Evolutionary conservation across 2,797 vertebrate species (phyloP), one percentile per base, ranked within the genome.

Genomic region (Arctocebus calabarensis): DNA sequence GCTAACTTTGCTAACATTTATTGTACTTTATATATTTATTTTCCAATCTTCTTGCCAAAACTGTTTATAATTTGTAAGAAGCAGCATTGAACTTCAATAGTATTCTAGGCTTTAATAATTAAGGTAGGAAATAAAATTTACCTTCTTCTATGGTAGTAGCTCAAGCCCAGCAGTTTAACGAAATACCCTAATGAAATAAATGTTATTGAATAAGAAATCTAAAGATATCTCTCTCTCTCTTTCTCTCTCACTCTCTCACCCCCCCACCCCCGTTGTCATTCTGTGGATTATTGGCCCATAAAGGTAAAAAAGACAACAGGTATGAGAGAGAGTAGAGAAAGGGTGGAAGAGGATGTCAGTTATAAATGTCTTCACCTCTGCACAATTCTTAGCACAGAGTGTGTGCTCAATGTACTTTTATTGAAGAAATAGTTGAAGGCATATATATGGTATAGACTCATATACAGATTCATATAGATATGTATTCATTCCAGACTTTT

Each of bases 41-140:
- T 94, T 86, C 14, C 55, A 81, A 10, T 82, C 77, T 89, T 89
- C 29, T 45, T 25, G 25, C 55, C 23, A 86, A 94, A 86, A 40
- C 55, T 48, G 29, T 11, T 73, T 75, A 62, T 83, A 52, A 73
- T 62, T 82, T 88, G 0, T 4, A 57, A 77, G 27, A 77, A 64
- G 22, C 13, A 71, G 3, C 34, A 83, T 20, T 61, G 82, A 91
- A 64, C 68, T 70, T 83, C 78, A 4, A 61, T 27, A 70, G 64
- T 12, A 43, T 17, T 90, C 81, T 89, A 70, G 19, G 19, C 11
- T 70, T 0, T 70, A 73, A 84, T 59, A 68, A 91, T 23, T 74
- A 74, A 84, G 4, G 19, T 40, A 40, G 20, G 22, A 74, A 77
- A 68, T 87, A 19, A 62, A 57, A 45, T 52, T 59, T 37, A 45